Evolutionary conservation across 2,888 invertebrate genomes (phyloP).

Genomic region (Pocota personata): DNA sequence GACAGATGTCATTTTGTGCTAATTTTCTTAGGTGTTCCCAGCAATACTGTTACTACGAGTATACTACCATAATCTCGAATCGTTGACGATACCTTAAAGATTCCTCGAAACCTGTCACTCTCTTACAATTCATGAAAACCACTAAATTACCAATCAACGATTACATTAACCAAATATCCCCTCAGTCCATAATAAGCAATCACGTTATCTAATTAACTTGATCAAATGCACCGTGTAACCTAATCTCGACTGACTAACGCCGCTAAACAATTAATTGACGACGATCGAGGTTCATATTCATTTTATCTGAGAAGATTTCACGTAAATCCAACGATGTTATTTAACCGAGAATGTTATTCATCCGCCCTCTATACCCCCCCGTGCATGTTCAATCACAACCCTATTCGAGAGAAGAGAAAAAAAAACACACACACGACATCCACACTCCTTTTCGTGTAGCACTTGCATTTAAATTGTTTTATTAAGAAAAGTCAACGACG

Average conservation of each 20-base stretch:
- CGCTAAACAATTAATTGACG: constrained; percentile 60
- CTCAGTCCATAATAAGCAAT: neutral
- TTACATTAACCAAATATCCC: neutral
- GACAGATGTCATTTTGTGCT: too few relatives aligned
- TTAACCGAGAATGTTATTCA: neutral
- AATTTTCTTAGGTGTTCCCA: too few relatives aligned
- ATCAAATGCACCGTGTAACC: constrained; percentile 53
- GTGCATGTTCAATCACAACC: neutral
- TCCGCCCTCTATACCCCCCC: neutral
- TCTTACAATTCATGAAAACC: neutral
- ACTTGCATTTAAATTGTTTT: constrained; percentile 47
- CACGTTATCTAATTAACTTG: constrained; percentile 46
- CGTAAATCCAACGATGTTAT: constrained; percentile 14
- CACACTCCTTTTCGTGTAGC: constrained; percentile 12
- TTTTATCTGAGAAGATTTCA: constrained; percentile 11
- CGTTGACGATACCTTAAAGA: neutral
- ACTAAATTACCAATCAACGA: neutral
- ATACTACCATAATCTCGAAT: neutral
- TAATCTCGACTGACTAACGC: constrained; percentile 45
- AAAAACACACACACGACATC: constrained; percentile 7
- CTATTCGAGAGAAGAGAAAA: neutral
- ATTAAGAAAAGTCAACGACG: constrained; percentile 22
- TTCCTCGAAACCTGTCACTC: neutral
- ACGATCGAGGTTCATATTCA: constrained; percentile 19
- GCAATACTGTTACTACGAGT: too few relatives aligned